Base-by-base conservation (phyloP, 2,113 vertebrate genomes). In the Ovis canadensis region DNA sequence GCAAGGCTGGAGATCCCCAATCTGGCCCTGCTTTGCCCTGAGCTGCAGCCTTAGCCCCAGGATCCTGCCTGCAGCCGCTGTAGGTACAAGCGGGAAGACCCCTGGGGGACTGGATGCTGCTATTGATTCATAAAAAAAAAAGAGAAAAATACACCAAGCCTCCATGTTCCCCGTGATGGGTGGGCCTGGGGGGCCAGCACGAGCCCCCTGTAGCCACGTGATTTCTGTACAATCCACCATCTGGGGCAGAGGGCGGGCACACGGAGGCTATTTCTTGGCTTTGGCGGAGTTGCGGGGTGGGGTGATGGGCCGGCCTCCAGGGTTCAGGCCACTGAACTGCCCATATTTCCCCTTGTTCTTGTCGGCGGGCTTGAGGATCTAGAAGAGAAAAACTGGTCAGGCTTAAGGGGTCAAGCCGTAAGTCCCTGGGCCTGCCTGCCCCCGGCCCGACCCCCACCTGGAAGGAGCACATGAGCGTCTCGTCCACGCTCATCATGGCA, bases 391-490 rank as follows among this genome's bases (percentile, higher is more conserved):
- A 52, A 36, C 17, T 2, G 29, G 43, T 97, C 74, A 97, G 82
- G 88, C 27, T 48, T 52, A 1, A 0, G 4, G 27, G 21, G 21
- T 78, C 3, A 0, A 15, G 43, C 52, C 21, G 1, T 2, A 0
- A 23, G 8, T 7, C 62, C 0, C 3, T 2, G 7, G 36, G 50
- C 43, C 33, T 14, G 0, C 6, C 15, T 12, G 3, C n/a, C 43
- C 57, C 33, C 3, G 0, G 19, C 50, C 97, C 89, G 89, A 99
- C 99, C 99, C 98, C 95, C 92, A 99, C 99, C 99, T 99, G 99
- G 98, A 99, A 99, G 29, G 99, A 99, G 95, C 99, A 99, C 99
- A 99, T 99, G 52, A 99, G 99, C 0, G 99, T 99, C 97, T 99
- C 99, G 0, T 99, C 99, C 90, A 99, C 99, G 0, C 99, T 99